phyloP scores from a whole-genome alignment of 2,888 invertebrate species.

The Apodemia zela region DNA sequence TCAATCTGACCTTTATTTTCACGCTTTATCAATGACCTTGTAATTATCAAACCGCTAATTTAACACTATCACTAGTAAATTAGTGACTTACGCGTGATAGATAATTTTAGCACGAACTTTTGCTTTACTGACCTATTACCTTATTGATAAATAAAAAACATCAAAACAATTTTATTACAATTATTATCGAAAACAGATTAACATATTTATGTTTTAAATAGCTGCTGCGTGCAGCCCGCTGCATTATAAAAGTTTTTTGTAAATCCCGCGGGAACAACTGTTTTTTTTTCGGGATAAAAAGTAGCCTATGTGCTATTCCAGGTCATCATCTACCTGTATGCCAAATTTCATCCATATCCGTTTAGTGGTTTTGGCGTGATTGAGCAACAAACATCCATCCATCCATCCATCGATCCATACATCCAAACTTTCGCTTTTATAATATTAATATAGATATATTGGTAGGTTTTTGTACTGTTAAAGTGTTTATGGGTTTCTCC shows the following conservation, averaged over 20 bases:
- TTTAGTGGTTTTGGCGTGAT: too few species aligned
- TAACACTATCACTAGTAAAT: neutral
- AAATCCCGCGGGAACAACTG: neutral
- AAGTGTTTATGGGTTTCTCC: neutral
- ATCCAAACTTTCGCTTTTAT: too few species aligned
- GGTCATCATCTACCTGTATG: too few species aligned
- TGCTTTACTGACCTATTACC: slow-evolving; percentile 3
- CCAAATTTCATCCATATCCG: too few species aligned
- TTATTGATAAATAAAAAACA: slow-evolving; percentile 1
- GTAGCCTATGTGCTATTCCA: too few species aligned
- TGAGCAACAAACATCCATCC: too few species aligned
- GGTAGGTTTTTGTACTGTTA: neutral
- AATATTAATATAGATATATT: too few species aligned
- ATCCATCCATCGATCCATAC: neutral
- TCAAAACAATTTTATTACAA: neutral
- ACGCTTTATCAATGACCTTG: neutral
- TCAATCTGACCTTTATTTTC: neutral
- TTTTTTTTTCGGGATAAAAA: too few species aligned
- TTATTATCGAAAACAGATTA: neutral
- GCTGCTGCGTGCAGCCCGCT: too few species aligned
- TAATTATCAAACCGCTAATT: neutral
- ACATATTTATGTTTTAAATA: neutral
- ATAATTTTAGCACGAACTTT: neutral
- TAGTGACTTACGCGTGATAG: slow-evolving; percentile 6
- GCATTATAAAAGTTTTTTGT: neutral